Evolutionary conservation across 2,888 invertebrate species (phyloP).

Genomic region (Nycteola revayana): DNA sequence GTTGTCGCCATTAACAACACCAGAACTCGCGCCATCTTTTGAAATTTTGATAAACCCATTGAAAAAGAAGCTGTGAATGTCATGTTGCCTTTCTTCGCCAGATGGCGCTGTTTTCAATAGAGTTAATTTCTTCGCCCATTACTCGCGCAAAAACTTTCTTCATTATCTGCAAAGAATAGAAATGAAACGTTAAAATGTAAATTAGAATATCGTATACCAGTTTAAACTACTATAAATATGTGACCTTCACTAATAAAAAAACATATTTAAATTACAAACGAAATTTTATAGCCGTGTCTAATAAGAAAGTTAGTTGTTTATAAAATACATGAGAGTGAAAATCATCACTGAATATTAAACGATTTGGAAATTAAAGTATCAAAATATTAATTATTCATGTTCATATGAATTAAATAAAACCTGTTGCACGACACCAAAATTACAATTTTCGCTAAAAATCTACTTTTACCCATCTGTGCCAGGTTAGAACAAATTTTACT

Average conservation of each 20-base stretch:
- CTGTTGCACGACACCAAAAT: conserved; percentile 34
- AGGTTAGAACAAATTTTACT: conserved; percentile 22
- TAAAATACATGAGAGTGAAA: conserved; percentile 33
- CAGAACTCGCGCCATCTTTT: conserved; percentile 58
- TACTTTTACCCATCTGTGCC: conserved; percentile 30
- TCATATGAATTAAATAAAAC: conserved; percentile 36
- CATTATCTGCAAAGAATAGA: conserved; percentile 38
- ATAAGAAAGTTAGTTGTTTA: too few species aligned
- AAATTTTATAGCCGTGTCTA: conserved; percentile 3
- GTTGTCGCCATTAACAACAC: conserved; percentile 39
- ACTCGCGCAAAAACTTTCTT: conserved; percentile 18
- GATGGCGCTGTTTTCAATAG: conserved; percentile 34
- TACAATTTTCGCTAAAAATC: conserved; percentile 35
- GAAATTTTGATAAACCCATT: conserved; percentile 22
- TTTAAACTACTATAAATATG: too few species aligned
- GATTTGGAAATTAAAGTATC: conserved; percentile 42
- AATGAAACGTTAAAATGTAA: neutral
- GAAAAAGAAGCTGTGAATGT: conserved; percentile 23
- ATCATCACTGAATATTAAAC: conserved; percentile 29
- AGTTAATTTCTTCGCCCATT: conserved; percentile 27
- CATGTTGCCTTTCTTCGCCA: conserved; percentile 38
- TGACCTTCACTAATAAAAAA: conserved; percentile 11
- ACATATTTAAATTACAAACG: conserved; percentile 8
- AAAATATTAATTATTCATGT: conserved; percentile 43
- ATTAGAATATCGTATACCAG: too few species aligned